A percentile compares a stretch with the other conserved stretches of the same genome.
Conservation (phyloP, 1,140 invertebrate species). For the Drosophila paulistorum region DNA sequence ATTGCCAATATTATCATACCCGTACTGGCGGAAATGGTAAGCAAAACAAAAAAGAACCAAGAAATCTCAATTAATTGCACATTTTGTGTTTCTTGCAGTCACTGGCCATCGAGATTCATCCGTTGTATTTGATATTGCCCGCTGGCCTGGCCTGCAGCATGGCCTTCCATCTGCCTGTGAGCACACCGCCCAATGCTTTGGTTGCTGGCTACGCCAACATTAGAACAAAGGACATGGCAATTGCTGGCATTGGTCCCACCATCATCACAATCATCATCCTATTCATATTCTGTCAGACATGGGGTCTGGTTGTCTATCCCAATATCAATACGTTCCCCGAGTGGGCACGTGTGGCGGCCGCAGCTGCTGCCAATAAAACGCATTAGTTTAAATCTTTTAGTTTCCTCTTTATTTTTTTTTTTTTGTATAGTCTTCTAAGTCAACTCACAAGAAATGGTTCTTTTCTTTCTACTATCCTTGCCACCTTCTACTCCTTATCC, state of each 20-base stretch:
- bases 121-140: slow-evolving; percentile 94
- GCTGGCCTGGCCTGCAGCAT: slow-evolving; percentile 91
- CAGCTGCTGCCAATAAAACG: slow-evolving; percentile 43
- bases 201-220: slow-evolving; percentile 92
- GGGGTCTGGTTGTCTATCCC: slow-evolving; percentile 84
- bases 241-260: slow-evolving; percentile 91
- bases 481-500: neutral
- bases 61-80: neutral
- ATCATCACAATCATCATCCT: slow-evolving; percentile 88
- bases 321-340: slow-evolving; percentile 80
- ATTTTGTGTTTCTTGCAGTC: slow-evolving; percentile 72
- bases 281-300: slow-evolving; percentile 88
- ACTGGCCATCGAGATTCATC: slow-evolving; percentile 88
- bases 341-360: slow-evolving; percentile 65
- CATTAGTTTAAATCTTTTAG: slow-evolving; percentile 43
- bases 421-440: slow-evolving; percentile 8
- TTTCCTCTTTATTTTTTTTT: neutral
- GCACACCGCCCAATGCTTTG: slow-evolving; percentile 96
- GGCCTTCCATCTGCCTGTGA: slow-evolving; percentile 88
- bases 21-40: slow-evolving; percentile 89
- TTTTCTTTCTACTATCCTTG: neutral
- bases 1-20: slow-evolving; percentile 92
- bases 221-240: slow-evolving; percentile 89
- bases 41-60: neutral
- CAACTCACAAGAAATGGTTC: slow-evolving; percentile 15